Conservation (phyloP, 2,888 invertebrate genomes). For the Epicampocera succincta region DNA sequence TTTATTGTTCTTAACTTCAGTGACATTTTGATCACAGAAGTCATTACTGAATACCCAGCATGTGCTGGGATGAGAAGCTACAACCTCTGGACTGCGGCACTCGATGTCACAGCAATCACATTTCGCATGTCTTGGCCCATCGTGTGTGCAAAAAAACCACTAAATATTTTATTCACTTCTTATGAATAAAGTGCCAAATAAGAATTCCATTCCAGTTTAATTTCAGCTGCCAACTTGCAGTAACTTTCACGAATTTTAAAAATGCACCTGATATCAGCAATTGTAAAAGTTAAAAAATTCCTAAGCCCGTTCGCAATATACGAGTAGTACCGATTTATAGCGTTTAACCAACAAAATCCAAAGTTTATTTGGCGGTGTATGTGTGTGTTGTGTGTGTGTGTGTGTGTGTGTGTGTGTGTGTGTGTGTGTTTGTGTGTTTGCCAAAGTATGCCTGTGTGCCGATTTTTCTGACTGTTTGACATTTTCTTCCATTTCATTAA, state of each 20-base stretch:
- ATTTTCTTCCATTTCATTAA: conserved; percentile 69
- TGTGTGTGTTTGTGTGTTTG: background rate
- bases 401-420: background rate
- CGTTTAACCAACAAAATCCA: conserved; percentile 5
- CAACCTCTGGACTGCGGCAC: no score
- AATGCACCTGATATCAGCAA: conserved; percentile 4
- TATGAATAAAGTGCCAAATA: background rate
- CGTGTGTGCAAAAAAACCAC: no score
- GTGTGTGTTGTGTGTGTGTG: background rate
- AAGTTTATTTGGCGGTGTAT: background rate
- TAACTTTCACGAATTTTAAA: background rate
- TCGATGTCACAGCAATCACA: no score
- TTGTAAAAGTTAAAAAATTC: conserved; percentile 22
- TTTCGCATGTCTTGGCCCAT: no score
- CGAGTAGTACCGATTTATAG: conserved; percentile 21
- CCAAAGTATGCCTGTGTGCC: background rate
- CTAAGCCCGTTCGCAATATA: background rate
- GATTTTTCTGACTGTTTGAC: conserved; percentile 32
- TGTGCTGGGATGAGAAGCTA: no score
- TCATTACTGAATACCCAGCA: no score
- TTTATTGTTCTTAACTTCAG: no score
- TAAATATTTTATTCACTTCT: background rate
- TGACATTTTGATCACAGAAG: no score
- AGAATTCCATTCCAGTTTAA: background rate
- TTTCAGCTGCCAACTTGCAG: background rate